Evolutionary conservation across 1,140 invertebrate genomes (phyloP).

Genomic region (Galendromus occidentalis): DNA sequence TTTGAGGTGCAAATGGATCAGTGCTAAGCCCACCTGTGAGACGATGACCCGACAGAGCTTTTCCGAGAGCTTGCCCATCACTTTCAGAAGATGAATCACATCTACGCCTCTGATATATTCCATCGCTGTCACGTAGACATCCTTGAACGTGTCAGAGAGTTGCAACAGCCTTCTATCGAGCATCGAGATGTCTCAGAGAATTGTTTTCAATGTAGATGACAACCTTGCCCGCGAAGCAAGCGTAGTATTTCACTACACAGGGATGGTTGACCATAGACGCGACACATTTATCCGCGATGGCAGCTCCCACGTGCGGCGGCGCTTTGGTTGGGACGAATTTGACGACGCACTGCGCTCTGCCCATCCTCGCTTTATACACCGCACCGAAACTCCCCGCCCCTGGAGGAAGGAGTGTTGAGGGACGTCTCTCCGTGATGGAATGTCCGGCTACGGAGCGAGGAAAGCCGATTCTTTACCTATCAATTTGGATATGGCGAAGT

Average conservation of each 20-base stretch:
- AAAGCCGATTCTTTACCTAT: too few relatives aligned
- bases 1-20: not conserved
- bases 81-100: not conserved
- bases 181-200: too few relatives aligned
- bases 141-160: not conserved
- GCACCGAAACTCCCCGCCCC: not conserved
- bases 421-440: too few relatives aligned
- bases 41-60: not conserved
- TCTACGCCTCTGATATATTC: not conserved
- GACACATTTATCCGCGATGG: not conserved
- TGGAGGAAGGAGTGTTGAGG: too few relatives aligned
- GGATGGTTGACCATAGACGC: slow-evolving; percentile 3
- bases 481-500: not conserved
- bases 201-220: too few relatives aligned
- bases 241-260: not conserved
- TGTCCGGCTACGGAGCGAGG: too few relatives aligned
- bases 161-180: too few relatives aligned
- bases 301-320: not conserved
- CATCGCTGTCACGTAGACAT: not conserved
- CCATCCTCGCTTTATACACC: not conserved
- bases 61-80: not conserved
- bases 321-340: not conserved
- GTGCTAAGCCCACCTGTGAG: not conserved
- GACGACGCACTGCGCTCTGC: not conserved
- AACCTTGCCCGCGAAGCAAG: not conserved